Evolutionary conservation across 1,140 invertebrate species (phyloP).

Genomic region (Berghia stephanieae): DNA sequence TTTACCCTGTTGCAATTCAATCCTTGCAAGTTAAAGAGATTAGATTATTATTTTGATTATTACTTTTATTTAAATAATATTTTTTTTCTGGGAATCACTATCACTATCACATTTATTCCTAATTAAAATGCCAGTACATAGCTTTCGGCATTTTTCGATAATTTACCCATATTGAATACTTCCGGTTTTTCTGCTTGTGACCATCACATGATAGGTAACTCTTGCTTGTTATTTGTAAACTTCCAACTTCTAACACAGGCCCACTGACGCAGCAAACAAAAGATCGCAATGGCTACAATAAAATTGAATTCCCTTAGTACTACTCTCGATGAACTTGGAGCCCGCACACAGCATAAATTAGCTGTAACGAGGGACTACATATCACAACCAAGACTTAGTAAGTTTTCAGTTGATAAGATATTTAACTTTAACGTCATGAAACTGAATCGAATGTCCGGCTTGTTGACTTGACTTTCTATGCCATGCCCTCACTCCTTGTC

Average conservation of each 20-base stretch:
- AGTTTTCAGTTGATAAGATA: conserved; percentile 69
- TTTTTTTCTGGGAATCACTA: no score
- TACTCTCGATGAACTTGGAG: conserved; percentile 45
- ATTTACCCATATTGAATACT: no score
- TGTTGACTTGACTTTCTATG: no score
- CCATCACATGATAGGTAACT: conserved; percentile 44
- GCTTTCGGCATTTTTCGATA: no score
- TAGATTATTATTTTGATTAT: no score
- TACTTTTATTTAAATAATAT: no score
- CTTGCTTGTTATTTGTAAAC: background rate
- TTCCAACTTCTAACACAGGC: background rate
- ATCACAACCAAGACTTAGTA: conserved; percentile 95
- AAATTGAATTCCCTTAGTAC: conserved; percentile 50
- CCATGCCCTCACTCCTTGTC: background rate
- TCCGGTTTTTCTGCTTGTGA: no score
- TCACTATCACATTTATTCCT: no score
- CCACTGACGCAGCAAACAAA: conserved; percentile 18
- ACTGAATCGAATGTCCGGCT: background rate
- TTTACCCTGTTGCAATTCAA: no score
- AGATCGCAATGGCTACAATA: conserved; percentile 57
- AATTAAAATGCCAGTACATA: no score
- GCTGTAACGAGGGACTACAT: conserved; percentile 96
- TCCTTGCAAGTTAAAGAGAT: no score
- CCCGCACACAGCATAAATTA: conserved; percentile 68
- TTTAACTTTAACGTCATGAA: background rate